Conservation (phyloP, 2,888 invertebrate species). For the Parthenolecanium corni region DNA sequence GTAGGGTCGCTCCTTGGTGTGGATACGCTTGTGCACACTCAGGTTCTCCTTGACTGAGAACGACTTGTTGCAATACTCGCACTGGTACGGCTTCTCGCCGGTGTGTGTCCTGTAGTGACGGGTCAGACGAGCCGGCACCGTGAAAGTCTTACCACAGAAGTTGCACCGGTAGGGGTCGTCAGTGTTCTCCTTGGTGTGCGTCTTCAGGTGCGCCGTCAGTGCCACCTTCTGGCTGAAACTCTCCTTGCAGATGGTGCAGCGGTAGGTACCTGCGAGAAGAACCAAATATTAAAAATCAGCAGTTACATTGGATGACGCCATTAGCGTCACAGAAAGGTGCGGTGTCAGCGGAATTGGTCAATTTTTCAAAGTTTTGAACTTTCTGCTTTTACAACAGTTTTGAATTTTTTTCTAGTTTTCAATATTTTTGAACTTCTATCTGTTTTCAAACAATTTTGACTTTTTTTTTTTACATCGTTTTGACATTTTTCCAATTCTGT, state of each 20-base stretch:
- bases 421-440: no score
- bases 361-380: no score
- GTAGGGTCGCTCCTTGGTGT: constrained; percentile 83
- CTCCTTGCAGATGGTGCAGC: constrained; percentile 60
- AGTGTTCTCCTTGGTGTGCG: constrained; percentile 44
- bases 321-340: constrained; percentile 4
- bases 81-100: constrained; percentile 80
- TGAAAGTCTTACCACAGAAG: constrained; percentile 81
- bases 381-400: no score
- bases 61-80: constrained; percentile 83
- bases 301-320: background rate
- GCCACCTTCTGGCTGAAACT: constrained; percentile 63
- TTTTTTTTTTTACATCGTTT: no score
- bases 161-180: constrained; percentile 76
- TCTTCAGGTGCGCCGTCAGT: constrained; percentile 55
- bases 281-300: background rate
- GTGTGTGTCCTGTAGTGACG: constrained; percentile 83
- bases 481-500: no score
- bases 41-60: constrained; percentile 87
- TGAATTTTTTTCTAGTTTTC: no score
- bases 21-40: constrained; percentile 75
- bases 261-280: constrained; percentile 5
- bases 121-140: constrained; percentile 72
- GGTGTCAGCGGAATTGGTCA: constrained; percentile 33
- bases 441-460: no score